These are phyloP conservation scores for Myxocyprinus asiaticus DNA, from an alignment of 2,113 vertebrate genomes.

Conservation along the genomic window DNA sequence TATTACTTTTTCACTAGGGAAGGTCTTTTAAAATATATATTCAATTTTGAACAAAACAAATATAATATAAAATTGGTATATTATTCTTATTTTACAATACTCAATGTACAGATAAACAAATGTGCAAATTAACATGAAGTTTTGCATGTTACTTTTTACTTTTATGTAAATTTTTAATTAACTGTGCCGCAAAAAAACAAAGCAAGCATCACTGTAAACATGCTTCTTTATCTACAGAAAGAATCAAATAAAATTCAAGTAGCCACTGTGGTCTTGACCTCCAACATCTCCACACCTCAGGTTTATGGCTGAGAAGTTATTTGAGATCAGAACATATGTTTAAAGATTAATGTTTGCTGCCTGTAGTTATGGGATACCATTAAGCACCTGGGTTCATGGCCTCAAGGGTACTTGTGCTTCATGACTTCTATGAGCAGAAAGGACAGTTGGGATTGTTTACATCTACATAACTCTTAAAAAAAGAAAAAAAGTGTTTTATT, in stretches of 20 bases:
- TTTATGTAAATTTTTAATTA: too few species aligned
- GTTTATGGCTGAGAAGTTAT: constrained; percentile 42
- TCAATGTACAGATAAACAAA: too few species aligned
- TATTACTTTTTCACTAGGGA: too few species aligned
- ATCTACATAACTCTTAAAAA: neutral
- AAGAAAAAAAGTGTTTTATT: neutral
- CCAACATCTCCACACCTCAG: constrained; percentile 24
- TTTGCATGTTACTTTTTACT: too few species aligned
- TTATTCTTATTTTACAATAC: too few species aligned
- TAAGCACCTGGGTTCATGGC: constrained; percentile 16
- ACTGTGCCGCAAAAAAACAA: too few species aligned
- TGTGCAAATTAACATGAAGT: too few species aligned
- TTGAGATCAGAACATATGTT: constrained; percentile 29
- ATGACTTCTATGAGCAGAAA: neutral
- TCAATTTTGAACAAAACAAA: too few species aligned
- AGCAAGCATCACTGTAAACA: neutral
- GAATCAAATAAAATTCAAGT: constrained; percentile 31
- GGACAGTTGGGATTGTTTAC: neutral
- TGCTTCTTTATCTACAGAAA: neutral
- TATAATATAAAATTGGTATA: too few species aligned
- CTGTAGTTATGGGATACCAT: constrained; percentile 34
- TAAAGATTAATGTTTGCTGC: constrained; percentile 50
- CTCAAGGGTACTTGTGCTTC: constrained; percentile 3
- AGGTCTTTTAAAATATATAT: too few species aligned
- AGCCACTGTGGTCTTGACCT: constrained; percentile 12